These are phyloP conservation scores for Candoia aspera DNA, from an alignment of 2,113 vertebrate genomes.

Conservation along the genomic window DNA sequence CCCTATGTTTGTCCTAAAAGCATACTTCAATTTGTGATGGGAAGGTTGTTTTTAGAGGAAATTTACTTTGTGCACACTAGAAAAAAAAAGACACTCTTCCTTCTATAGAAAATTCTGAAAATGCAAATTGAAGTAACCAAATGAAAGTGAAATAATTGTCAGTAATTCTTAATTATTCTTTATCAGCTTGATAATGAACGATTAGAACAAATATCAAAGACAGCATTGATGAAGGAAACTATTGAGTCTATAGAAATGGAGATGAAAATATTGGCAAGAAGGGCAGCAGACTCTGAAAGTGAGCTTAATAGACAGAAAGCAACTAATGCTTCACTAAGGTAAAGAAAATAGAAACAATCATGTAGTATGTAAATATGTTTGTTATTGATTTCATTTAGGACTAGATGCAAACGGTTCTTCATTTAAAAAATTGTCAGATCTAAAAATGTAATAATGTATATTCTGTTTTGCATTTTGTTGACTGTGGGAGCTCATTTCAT, in stretches of 20 bases:
- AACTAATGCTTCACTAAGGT: constrained; percentile 78
- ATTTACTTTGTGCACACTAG: not conserved
- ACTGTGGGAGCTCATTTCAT: not conserved
- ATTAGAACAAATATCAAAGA: constrained; percentile 74
- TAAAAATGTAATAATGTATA: not conserved
- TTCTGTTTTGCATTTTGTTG: not conserved
- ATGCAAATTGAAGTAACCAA: constrained; percentile 18
- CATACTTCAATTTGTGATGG: not conserved
- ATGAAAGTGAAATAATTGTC: not conserved
- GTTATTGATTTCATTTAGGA: not conserved
- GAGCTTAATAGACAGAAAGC: constrained; percentile 74
- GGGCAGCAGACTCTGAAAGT: constrained; percentile 70
- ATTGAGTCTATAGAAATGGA: constrained; percentile 78
- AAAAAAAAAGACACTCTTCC: not conserved
- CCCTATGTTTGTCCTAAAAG: not conserved
- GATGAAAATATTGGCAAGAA: constrained; percentile 73
- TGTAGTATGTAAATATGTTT: not conserved
- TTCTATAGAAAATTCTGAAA: not conserved
- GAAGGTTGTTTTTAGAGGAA: not conserved
- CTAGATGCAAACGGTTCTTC: not conserved
- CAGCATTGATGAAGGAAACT: constrained; percentile 73
- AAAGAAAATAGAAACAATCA: constrained; percentile 54
- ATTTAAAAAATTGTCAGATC: not conserved
- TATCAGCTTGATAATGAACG: constrained; percentile 79
- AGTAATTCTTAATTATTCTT: constrained; percentile 39